Conservation (phyloP, 2,888 invertebrate species). For the Pachymerium ferrugineum region DNA sequence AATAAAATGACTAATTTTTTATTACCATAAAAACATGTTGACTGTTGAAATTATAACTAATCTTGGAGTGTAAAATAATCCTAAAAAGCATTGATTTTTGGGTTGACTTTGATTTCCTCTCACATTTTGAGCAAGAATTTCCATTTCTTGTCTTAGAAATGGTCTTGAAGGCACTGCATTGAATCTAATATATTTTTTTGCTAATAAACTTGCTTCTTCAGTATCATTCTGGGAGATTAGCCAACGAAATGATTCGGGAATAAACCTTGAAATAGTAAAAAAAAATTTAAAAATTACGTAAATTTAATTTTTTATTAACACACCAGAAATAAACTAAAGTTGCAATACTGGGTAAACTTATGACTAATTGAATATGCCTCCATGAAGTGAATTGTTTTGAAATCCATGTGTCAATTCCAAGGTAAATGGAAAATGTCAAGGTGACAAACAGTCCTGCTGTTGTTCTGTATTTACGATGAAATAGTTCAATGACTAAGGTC, state of each 20-base stretch:
- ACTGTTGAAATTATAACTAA: neutral
- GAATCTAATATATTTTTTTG: conserved; percentile 4
- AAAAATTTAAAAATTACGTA: neutral
- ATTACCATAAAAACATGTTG: conserved; percentile 4
- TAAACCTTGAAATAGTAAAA: conserved; percentile 29
- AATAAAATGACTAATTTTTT: neutral
- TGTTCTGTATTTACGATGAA: neutral
- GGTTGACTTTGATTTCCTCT: neutral
- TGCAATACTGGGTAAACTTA: neutral
- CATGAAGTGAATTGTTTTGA: neutral
- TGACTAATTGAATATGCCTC: conserved; percentile 18
- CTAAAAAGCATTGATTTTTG: neutral
- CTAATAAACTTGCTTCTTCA: conserved; percentile 25
- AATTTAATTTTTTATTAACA: neutral
- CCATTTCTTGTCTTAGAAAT: neutral
- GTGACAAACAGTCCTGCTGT: neutral
- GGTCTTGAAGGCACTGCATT: neutral
- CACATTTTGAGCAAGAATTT: neutral
- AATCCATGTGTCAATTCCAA: conserved; percentile 3
- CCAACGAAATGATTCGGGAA: conserved; percentile 36
- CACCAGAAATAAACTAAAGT: conserved; percentile 27
- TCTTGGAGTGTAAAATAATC: neutral
- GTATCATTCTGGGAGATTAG: conserved; percentile 32
- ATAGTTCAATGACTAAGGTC: conserved; percentile 3
- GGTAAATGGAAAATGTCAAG: neutral